phyloP scores from a whole-genome alignment of 2,113 vertebrate species.

The Gila orcuttii region DNA sequence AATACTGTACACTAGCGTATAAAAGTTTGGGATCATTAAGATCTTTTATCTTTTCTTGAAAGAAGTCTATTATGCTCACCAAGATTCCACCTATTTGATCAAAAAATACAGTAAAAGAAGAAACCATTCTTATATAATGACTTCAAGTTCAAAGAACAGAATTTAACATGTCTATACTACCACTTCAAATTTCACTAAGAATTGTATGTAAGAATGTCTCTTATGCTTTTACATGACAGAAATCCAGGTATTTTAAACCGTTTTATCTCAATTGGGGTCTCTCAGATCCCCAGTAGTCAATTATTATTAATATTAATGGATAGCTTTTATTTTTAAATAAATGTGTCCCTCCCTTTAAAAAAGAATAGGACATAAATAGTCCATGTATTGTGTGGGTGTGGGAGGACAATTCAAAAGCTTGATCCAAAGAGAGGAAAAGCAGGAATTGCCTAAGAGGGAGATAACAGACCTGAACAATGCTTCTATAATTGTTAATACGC shows the following conservation, averaged over 20 bases:
- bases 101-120: too few relatives aligned
- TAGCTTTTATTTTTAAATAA: conserved; percentile 4
- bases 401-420: conserved; percentile 43
- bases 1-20: too few relatives aligned
- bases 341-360: not conserved
- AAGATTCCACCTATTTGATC: too few relatives aligned
- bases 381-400: not conserved
- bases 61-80: too few relatives aligned
- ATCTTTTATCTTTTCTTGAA: too few relatives aligned
- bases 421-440: conserved; percentile 49
- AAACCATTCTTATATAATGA: not conserved
- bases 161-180: not conserved
- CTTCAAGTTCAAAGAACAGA: not conserved
- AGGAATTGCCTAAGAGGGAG: conserved; percentile 62
- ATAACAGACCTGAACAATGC: conserved; percentile 20
- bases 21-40: too few relatives aligned
- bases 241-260: not conserved
- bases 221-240: not conserved
- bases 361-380: conserved; percentile 31
- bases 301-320: not conserved
- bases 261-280: not conserved
- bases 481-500: not conserved
- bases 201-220: not conserved
- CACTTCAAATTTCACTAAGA: too few relatives aligned
- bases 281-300: not conserved